A percentile compares a stretch with the other conserved stretches of the same genome.
Conservation (phyloP, 1,140 invertebrate genomes). For the Drosophila sturtevanti region DNA sequence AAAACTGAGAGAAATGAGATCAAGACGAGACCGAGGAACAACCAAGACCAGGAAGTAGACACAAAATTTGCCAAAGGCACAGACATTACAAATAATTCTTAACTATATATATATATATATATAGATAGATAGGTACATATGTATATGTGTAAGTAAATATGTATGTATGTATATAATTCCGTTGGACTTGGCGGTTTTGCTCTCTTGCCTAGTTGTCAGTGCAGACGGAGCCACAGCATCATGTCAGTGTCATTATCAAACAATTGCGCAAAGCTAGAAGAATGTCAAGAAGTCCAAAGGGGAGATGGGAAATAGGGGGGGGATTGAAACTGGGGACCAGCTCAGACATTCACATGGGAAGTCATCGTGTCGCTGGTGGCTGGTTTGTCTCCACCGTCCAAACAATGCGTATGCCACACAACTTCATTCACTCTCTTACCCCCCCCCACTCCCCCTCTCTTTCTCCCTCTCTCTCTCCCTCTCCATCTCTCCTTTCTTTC, state of each 20-base stretch:
- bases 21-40: slow-evolving; percentile 22
- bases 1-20: slow-evolving; percentile 47
- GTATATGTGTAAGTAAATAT: too few relatives aligned
- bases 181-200: slow-evolving; percentile 29
- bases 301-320: neutral
- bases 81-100: slow-evolving; percentile 62
- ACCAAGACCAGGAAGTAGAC: slow-evolving; percentile 25
- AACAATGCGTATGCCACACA: slow-evolving; percentile 56
- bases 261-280: slow-evolving; percentile 55
- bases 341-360: slow-evolving; percentile 52
- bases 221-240: slow-evolving; percentile 41
- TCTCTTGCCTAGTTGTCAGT: slow-evolving; percentile 65
- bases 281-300: slow-evolving; percentile 9
- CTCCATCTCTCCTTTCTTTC: neutral
- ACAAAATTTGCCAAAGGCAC: slow-evolving; percentile 53
- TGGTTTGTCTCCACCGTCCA: slow-evolving; percentile 27
- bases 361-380: slow-evolving; percentile 39
- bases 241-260: slow-evolving; percentile 79
- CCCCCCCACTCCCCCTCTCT: neutral
- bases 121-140: neutral
- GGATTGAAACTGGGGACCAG: slow-evolving; percentile 7
- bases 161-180: slow-evolving; percentile 57
- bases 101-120: slow-evolving; percentile 1
- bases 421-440: slow-evolving; percentile 31
- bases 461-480: neutral